Base-by-base conservation (phyloP, 2,113 vertebrate genomes). In the Arothron firmamentum region DNA sequence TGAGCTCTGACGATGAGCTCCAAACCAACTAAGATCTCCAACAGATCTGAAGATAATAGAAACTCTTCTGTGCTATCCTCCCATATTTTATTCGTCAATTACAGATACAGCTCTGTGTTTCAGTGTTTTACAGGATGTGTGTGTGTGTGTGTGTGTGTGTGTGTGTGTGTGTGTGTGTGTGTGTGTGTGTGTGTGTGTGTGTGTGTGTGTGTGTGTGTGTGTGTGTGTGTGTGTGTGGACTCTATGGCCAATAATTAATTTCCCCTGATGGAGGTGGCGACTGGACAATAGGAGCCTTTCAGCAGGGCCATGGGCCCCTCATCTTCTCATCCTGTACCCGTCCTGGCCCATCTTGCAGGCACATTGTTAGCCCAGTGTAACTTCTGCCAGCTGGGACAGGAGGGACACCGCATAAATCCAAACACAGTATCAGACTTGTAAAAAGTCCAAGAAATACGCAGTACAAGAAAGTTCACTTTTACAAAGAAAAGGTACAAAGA, bases 171-270 rank as follows among this genome's bases (percentile, higher is more conserved):
- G 21, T 23, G 21, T 23, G 21, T 23, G 21, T 3, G 3, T 23
- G 21, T 23, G 21, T 23, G 21, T 23, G 21, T 23, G n/a, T n/a
- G n/a, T n/a, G n/a, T n/a, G n/a, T n/a, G n/a, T 23, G 21, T 23
- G 21, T 23, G 21, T 23, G n/a, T 23, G 21, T 23, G 21, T n/a
- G n/a, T n/a, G n/a, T n/a, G n/a, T n/a, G n/a, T n/a, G n/a, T n/a
- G 62, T 67, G 56, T 53, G 34, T 47, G 59, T 42, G 34, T 46
- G 25, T 25, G 59, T 43, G 51, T 54, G 34, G 8, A 38, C 90
- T 94, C 92, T 85, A 74, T 86, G 78, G 92, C 92, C 93, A 93
- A 96, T 96, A 96, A 97, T 96, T 94, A 96, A 98, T 96, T 90
- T 90, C 91, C 91, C 90, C 93, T 94, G 91, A 91, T 93, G 90